Base-by-base conservation (phyloP, 64 coral and sea anemone species). In the Porites australiensis region DNA sequence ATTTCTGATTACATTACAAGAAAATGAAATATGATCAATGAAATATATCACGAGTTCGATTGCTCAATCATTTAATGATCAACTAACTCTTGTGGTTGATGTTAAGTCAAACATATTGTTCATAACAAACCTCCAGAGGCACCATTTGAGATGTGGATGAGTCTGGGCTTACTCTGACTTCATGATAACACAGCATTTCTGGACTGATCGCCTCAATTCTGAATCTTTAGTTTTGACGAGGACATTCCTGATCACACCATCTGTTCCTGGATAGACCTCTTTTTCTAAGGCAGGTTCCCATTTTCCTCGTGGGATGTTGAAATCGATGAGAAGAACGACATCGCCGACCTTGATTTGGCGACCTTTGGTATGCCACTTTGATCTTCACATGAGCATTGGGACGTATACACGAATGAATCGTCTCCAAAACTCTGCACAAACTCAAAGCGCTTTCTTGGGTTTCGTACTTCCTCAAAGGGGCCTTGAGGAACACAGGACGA, bases 351-450 rank as follows among this genome's bases (percentile, higher is more conserved):
- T 79, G 50, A 79, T 6, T 37, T 79, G 77, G 43, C 77, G 77
- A 4, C 8, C 50, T 22, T 54, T 79, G 1, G 50, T 53, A 4
- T 54, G 8, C 77, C 77, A 79, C 21, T 79, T 79, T 4, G 77
- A 79, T 18, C 47, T 53, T 46, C 50, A 8, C 53, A 1, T 55
- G 5, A 71, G 20, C n/a, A 18, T 53, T 5, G 50, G 15, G 45
- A 79, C 23, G 5, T 57, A 60, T 37, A 55, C 77, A 11, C 77
- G 50, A 37, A 79, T 6, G 37, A 79, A 79, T 3, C 77, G 45
- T 79, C 77, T 79, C 50, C 49, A 79, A 79, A 79, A 79, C 18
- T 79, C 45, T 79, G 77, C 5, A 79, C 13, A 14, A 79, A 79
- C 44, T 3, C 18, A 23, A 55, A 79, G 5, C 45, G 77, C 14